These are phyloP conservation scores for Oophaga sylvatica DNA, from an alignment of 2,797 vertebrate genomes.

Conservation along the genomic window DNA sequence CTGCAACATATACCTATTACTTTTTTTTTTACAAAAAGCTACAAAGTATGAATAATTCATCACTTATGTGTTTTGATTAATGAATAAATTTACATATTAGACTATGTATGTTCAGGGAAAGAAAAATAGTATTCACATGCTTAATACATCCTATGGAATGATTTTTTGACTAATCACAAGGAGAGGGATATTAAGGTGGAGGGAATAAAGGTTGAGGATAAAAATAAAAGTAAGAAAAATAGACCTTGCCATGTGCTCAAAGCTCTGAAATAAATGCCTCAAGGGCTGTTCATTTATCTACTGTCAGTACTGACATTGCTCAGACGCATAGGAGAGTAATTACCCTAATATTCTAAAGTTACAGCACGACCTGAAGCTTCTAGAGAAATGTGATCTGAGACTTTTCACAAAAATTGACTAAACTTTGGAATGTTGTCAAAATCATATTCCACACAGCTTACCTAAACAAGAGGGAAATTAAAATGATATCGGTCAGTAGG, in stretches of 20 bases:
- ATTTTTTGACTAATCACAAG: background rate
- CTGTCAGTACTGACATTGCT: constrained; percentile 46
- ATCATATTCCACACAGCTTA: background rate
- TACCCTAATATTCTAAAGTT: constrained; percentile 45
- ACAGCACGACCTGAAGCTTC: constrained; percentile 17
- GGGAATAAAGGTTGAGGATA: background rate
- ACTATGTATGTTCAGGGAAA: too few species aligned
- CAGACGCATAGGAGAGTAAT: constrained; percentile 30
- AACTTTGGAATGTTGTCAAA: background rate
- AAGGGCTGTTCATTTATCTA: constrained; percentile 43
- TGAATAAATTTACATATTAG: too few species aligned
- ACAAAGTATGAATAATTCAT: too few species aligned
- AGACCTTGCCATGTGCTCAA: background rate
- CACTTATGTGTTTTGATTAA: too few species aligned
- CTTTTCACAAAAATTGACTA: background rate
- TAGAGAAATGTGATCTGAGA: constrained; percentile 6
- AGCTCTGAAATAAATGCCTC: constrained; percentile 48
- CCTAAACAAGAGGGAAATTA: background rate
- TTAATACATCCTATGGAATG: background rate
- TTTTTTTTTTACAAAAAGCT: too few species aligned
- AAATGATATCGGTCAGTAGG: too few species aligned
- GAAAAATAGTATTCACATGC: too few species aligned
- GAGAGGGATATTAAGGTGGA: background rate
- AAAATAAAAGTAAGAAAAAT: constrained; percentile 45
- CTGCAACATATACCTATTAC: too few species aligned